phyloP scores from a whole-genome alignment of 2,888 invertebrate species.

The Agrypnus murinus region DNA sequence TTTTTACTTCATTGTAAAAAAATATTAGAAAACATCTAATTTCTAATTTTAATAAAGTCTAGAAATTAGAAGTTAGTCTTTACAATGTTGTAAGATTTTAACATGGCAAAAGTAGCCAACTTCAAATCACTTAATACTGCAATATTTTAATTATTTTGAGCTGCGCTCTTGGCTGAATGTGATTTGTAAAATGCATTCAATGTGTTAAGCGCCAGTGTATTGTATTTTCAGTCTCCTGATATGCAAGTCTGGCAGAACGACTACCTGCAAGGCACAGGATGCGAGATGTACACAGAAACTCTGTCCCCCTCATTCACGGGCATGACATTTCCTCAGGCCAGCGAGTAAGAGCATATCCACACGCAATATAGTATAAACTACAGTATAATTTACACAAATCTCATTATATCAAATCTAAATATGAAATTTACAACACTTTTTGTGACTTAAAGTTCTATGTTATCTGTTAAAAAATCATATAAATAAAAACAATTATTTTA shows the following conservation, averaged over 20 bases:
- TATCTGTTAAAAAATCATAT: too few relatives aligned
- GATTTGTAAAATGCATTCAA: constrained; percentile 51
- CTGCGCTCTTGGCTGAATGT: constrained; percentile 53
- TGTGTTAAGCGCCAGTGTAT: constrained; percentile 67
- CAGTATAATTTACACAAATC: background rate
- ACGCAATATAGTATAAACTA: constrained; percentile 41
- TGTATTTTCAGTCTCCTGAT: constrained; percentile 94
- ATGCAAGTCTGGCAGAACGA: constrained; percentile 99
- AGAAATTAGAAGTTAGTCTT: too few relatives aligned
- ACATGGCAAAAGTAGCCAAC: too few relatives aligned
- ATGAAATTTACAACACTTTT: too few relatives aligned
- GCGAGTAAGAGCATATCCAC: constrained; percentile 88
- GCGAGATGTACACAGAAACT: constrained; percentile 99
- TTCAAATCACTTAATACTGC: constrained; percentile 7
- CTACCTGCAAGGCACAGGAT: constrained; percentile 99
- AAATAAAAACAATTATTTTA: too few relatives aligned
- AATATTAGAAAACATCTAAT: too few relatives aligned
- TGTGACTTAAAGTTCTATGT: too few relatives aligned
- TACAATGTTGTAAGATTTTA: too few relatives aligned
- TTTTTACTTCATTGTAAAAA: too few relatives aligned
- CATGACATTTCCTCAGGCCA: constrained; percentile 99
- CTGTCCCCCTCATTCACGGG: constrained; percentile 99
- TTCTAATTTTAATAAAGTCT: too few relatives aligned
- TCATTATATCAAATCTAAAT: too few relatives aligned
- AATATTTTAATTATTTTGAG: constrained; percentile 29